These are phyloP conservation scores for Seriola quinqueradiata DNA, from an alignment of 2,113 vertebrate genomes.

Conservation along the genomic window DNA sequence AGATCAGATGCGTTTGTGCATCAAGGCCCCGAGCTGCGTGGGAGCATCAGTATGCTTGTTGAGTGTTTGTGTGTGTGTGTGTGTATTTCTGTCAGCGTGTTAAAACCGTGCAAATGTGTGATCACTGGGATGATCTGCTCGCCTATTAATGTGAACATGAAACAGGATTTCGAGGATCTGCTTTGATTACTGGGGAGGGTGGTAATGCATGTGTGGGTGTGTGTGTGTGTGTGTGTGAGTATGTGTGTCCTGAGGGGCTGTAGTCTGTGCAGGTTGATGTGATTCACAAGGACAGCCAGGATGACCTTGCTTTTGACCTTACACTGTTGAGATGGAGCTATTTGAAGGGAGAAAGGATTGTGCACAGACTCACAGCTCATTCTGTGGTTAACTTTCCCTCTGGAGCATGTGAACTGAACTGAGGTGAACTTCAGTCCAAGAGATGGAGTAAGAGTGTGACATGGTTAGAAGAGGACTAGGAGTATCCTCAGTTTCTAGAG, in stretches of 20 bases:
- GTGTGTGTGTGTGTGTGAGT: constrained; percentile 19
- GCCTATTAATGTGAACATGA: constrained; percentile 20
- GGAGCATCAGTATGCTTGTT: constrained; percentile 38
- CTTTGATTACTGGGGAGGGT: not conserved
- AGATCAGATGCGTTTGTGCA: constrained; percentile 49
- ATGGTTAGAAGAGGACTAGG: not conserved
- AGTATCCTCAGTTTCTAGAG: not conserved
- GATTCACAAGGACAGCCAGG: constrained; percentile 64
- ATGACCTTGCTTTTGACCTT: constrained; percentile 65
- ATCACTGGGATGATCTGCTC: constrained; percentile 8
- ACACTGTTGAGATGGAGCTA: constrained; percentile 15
- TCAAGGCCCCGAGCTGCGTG: constrained; percentile 16
- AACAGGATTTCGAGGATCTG: constrained; percentile 4
- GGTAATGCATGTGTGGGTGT: constrained; percentile 7
- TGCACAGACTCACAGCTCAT: not conserved
- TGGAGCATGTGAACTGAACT: not conserved
- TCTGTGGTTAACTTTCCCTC: not conserved
- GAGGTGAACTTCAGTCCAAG: not conserved
- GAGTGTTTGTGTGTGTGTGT: constrained; percentile 23
- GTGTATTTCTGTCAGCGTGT: constrained; percentile 36
- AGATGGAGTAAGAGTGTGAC: not conserved
- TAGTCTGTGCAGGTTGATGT: constrained; percentile 40
- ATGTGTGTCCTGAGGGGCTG: constrained; percentile 40
- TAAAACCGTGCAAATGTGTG: constrained; percentile 42
- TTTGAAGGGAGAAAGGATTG: not conserved